Evolutionary conservation across 2,113 vertebrate genomes (phyloP).

Genomic region (Actinemys pallida): DNA sequence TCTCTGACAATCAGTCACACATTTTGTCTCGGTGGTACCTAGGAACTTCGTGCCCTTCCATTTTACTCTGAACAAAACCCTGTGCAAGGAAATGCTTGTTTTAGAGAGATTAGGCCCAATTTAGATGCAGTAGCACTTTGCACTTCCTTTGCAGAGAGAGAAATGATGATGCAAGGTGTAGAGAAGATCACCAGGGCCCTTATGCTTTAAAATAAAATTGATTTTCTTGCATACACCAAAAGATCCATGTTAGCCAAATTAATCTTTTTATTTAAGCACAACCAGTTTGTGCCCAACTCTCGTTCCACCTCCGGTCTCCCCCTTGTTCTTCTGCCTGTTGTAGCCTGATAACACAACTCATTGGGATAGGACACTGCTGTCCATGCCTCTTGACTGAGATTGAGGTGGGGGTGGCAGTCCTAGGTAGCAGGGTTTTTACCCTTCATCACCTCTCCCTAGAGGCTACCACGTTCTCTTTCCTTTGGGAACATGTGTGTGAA

Average conservation of each 20-base stretch:
- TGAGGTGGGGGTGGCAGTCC: too few species aligned
- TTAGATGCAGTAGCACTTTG: background rate
- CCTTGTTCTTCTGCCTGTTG: background rate
- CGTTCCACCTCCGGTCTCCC: conserved; percentile 10
- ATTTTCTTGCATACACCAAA: background rate
- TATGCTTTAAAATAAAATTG: conserved; percentile 1
- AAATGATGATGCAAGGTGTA: background rate
- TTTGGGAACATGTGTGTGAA: background rate
- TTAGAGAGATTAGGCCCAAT: background rate
- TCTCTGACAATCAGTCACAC: background rate
- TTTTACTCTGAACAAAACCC: background rate
- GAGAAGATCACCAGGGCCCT: background rate
- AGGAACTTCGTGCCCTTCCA: background rate
- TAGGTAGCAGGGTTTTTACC: background rate
- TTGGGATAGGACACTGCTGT: too few species aligned
- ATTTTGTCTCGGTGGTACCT: background rate
- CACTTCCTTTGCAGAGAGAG: background rate
- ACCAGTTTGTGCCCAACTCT: too few species aligned
- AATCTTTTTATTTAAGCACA: background rate
- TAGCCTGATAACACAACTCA: background rate
- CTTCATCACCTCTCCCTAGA: background rate
- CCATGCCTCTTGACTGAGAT: too few species aligned
- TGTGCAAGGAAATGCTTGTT: background rate
- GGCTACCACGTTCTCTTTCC: background rate
- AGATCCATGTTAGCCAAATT: background rate